phyloP scores from a whole-genome alignment of 2,113 vertebrate species.

The Dipodomys stephensi region DNA sequence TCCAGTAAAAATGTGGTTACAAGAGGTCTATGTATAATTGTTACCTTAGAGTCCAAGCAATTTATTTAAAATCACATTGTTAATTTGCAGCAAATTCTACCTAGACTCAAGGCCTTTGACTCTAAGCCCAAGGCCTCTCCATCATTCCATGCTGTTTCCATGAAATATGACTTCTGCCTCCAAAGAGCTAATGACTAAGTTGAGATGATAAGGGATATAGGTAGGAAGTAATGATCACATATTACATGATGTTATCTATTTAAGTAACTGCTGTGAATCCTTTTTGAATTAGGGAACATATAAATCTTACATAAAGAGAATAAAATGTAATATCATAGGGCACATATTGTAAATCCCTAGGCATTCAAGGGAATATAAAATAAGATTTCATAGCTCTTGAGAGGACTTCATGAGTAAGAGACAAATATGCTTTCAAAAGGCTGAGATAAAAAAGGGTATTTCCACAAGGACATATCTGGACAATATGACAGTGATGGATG shows the following conservation, averaged over 20 bases:
- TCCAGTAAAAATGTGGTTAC: slow-evolving; percentile 15
- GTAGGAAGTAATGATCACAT: slow-evolving; percentile 8
- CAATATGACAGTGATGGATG: background rate
- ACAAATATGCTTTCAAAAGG: background rate
- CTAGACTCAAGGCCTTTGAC: background rate
- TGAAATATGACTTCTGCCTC: background rate
- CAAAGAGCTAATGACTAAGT: background rate
- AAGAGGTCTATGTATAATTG: background rate
- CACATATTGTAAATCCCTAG: background rate
- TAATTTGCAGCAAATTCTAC: slow-evolving; percentile 15
- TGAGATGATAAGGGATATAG: background rate
- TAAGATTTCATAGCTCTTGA: background rate
- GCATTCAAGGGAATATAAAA: background rate
- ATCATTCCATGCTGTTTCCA: background rate
- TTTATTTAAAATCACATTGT: background rate
- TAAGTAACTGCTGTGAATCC: background rate
- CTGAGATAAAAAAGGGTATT: background rate
- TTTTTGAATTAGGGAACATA: slow-evolving; percentile 4
- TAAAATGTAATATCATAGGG: background rate
- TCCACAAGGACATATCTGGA: background rate
- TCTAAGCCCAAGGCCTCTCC: background rate
- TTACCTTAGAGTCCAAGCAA: background rate
- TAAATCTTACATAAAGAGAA: slow-evolving; percentile 20
- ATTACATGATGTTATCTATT: background rate
- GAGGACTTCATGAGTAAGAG: background rate